Evolutionary conservation across 2,888 invertebrate species (phyloP).

Genomic region (Parelbella ahira): DNA sequence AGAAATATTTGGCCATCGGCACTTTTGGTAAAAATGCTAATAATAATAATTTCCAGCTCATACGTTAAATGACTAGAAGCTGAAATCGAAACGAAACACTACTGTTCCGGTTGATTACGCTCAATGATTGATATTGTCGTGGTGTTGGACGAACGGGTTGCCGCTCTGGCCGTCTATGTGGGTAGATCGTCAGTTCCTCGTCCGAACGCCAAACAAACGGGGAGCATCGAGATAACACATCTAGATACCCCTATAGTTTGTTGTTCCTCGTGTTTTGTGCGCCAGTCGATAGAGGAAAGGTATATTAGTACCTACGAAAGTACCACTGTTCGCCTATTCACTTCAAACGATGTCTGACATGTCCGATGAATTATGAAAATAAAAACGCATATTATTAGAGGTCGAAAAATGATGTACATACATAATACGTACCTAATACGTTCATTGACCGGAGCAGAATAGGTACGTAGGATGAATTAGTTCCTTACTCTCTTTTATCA

Average conservation of each 20-base stretch:
- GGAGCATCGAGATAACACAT: neutral
- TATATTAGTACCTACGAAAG: neutral
- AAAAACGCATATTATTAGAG: too few relatives aligned
- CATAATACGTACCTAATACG: too few relatives aligned
- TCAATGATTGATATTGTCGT: conserved; percentile 6
- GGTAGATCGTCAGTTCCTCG: conserved; percentile 2
- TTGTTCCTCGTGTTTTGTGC: neutral
- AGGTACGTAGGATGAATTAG: too few relatives aligned
- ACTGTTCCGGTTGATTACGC: conserved; percentile 2
- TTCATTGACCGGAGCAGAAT: too few relatives aligned
- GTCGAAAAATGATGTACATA: too few relatives aligned
- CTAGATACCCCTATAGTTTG: neutral
- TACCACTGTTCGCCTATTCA: neutral
- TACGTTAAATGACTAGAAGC: too few relatives aligned
- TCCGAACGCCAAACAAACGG: conserved; percentile 1
- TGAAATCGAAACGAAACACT: too few relatives aligned
- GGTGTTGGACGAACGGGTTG: conserved; percentile 2
- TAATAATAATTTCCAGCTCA: too few relatives aligned
- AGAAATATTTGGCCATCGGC: too few relatives aligned
- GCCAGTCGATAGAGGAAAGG: neutral
- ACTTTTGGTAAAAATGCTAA: too few relatives aligned
- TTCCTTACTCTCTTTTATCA: too few relatives aligned
- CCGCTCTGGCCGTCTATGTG: neutral
- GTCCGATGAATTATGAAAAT: too few relatives aligned
- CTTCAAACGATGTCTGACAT: conserved; percentile 1